Evolutionary conservation across 2,888 invertebrate genomes (phyloP).

Genomic region (Antitype chi): DNA sequence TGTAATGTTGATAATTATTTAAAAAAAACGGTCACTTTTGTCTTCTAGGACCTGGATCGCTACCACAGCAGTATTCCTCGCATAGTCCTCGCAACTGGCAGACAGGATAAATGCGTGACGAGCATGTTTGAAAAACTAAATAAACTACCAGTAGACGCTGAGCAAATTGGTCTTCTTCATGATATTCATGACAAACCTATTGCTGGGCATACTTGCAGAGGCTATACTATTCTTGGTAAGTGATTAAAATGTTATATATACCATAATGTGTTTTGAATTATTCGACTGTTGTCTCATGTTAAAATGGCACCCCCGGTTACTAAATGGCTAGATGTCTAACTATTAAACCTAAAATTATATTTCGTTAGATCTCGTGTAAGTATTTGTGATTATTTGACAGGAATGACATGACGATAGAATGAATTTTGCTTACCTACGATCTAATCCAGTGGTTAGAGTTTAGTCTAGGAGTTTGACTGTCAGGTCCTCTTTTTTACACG

Average conservation of each 20-base stretch:
- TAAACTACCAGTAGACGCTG: conserved; percentile 80
- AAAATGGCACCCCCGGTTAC: background rate
- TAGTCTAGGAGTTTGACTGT: background rate
- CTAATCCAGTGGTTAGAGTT: background rate
- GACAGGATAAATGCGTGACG: conserved; percentile 85
- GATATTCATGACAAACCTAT: conserved; percentile 84
- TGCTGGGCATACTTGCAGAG: conserved; percentile 91
- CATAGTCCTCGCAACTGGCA: conserved; percentile 89
- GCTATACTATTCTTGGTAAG: conserved; percentile 82
- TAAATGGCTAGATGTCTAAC: background rate
- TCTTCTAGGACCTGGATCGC: conserved; percentile 67
- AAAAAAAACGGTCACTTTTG: background rate
- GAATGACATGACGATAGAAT: background rate
- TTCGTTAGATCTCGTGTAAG: background rate
- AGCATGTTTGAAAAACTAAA: conserved; percentile 77
- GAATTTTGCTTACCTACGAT: background rate
- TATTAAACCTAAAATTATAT: background rate
- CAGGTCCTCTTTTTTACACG: background rate
- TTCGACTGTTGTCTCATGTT: background rate
- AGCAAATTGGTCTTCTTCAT: conserved; percentile 87
- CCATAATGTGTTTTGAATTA: background rate
- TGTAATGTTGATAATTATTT: background rate
- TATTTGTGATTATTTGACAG: background rate
- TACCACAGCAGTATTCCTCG: conserved; percentile 80
- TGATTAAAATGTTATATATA: background rate